Evolutionary conservation across 2,113 vertebrate genomes (phyloP).

Genomic region (Mesembrinibis cayennensis): DNA sequence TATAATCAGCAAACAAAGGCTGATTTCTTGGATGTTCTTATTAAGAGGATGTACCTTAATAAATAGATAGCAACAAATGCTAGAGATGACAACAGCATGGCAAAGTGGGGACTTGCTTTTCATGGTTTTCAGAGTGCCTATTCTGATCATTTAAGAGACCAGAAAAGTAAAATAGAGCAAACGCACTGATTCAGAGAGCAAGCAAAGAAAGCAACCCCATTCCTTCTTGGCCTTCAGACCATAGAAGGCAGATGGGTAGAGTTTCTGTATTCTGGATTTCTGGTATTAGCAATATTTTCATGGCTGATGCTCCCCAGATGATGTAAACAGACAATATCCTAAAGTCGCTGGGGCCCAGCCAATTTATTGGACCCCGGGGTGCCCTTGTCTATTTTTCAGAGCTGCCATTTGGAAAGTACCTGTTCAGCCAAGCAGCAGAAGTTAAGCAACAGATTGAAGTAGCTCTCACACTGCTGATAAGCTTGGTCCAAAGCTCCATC

Average conservation of each 20-base stretch:
- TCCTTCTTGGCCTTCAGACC: not conserved
- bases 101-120: slow-evolving; percentile 43
- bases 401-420: not conserved
- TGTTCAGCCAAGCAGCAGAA: not conserved
- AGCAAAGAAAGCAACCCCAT: not conserved
- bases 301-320: not conserved
- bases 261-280: not conserved
- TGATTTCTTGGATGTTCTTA: slow-evolving; percentile 56
- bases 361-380: not conserved
- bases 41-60: slow-evolving; percentile 58
- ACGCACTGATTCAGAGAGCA: not conserved
- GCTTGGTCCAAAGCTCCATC: not conserved
- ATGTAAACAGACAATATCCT: not conserved
- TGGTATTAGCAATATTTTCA: not conserved
- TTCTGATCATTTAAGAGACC: slow-evolving; percentile 52
- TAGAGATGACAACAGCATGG: slow-evolving; percentile 43
- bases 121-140: slow-evolving; percentile 32
- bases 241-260: not conserved
- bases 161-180: slow-evolving; percentile 13
- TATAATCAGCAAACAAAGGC: slow-evolving; percentile 42
- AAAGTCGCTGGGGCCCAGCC: not conserved
- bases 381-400: not conserved
- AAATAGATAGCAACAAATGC: slow-evolving; percentile 55
- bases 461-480: not conserved
- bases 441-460: not conserved